Percentiles rank a stretch among this genome's conserved stretches.
Evolutionary conservation across 1,140 invertebrate species (phyloP).

Genomic region (Ips nitidus): DNA sequence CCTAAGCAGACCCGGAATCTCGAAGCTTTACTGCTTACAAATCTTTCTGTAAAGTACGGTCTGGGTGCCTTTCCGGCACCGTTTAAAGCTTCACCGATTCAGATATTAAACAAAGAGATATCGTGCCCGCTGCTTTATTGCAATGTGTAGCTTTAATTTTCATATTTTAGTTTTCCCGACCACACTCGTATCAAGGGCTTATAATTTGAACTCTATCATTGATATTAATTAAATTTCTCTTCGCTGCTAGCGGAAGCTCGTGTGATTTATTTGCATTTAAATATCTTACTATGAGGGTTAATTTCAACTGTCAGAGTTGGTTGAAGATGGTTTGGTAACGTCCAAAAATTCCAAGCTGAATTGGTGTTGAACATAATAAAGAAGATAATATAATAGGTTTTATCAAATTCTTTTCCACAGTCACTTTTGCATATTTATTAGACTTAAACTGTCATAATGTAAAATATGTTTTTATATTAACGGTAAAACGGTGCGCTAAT

Average conservation of each 20-base stretch:
- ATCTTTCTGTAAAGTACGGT: conserved; percentile 17
- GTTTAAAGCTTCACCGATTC: conserved; percentile 18
- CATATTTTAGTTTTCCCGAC: conserved; percentile 8
- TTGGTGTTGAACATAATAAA: too few species aligned
- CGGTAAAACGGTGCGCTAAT: conserved; percentile 13
- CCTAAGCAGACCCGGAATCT: conserved; percentile 17
- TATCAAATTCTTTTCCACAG: conserved; percentile 2
- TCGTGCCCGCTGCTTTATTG: conserved; percentile 6
- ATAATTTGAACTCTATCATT: too few species aligned
- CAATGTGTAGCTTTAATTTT: conserved; percentile 4
- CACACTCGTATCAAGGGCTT: neutral
- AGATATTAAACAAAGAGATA: conserved; percentile 24
- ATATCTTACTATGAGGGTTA: too few species aligned
- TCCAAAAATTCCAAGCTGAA: too few species aligned
- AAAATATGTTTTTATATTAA: conserved; percentile 19
- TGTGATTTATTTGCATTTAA: too few species aligned
- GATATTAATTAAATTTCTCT: too few species aligned
- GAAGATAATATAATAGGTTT: too few species aligned
- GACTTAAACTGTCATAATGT: conserved; percentile 19
- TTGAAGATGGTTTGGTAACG: too few species aligned
- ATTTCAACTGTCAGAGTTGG: too few species aligned
- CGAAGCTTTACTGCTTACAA: conserved; percentile 20
- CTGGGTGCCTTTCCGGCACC: conserved; percentile 11
- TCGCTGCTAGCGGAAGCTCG: too few species aligned
- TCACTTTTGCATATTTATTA: conserved; percentile 14